Conservation (phyloP, 2,888 invertebrate genomes). For the Meiosimyza platycephala region DNA sequence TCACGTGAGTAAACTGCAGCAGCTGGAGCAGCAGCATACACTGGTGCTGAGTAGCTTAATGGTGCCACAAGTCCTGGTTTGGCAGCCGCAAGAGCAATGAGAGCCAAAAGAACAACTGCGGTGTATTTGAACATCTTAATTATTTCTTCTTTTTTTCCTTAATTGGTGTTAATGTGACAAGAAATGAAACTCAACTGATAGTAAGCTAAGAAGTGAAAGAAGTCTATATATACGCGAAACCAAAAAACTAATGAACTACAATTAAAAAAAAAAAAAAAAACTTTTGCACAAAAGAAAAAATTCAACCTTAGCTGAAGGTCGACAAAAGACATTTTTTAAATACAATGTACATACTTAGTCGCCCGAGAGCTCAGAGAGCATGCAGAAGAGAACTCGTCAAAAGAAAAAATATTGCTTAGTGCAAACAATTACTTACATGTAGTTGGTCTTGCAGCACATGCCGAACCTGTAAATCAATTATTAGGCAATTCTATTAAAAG, state of each 20-base stretch:
- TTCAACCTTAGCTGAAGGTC: too few species aligned
- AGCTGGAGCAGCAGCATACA: constrained; percentile 44
- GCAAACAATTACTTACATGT: too few species aligned
- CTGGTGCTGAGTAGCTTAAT: constrained; percentile 56
- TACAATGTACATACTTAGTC: too few species aligned
- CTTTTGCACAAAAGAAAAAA: too few species aligned
- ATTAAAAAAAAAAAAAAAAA: too few species aligned
- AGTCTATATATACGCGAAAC: too few species aligned
- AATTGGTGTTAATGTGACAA: neutral
- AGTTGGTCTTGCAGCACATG: constrained; percentile 10
- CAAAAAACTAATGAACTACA: too few species aligned
- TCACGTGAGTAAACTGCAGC: constrained; percentile 66
- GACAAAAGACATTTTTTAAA: too few species aligned
- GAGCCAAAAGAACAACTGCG: constrained; percentile 57
- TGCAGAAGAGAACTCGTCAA: too few species aligned
- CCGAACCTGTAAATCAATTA: constrained; percentile 26
- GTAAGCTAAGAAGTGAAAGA: neutral
- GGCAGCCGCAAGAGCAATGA: constrained; percentile 58
- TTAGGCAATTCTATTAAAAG: constrained; percentile 26
- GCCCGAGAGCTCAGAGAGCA: too few species aligned
- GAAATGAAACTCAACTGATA: constrained; percentile 16
- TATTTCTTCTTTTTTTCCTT: constrained; percentile 34
- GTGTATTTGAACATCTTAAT: constrained; percentile 49
- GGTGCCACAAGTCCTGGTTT: constrained; percentile 62
- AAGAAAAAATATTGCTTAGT: too few species aligned